Evolutionary conservation across 2,797 vertebrate genomes (phyloP).

Genomic region (Coendou prehensilis): DNA sequence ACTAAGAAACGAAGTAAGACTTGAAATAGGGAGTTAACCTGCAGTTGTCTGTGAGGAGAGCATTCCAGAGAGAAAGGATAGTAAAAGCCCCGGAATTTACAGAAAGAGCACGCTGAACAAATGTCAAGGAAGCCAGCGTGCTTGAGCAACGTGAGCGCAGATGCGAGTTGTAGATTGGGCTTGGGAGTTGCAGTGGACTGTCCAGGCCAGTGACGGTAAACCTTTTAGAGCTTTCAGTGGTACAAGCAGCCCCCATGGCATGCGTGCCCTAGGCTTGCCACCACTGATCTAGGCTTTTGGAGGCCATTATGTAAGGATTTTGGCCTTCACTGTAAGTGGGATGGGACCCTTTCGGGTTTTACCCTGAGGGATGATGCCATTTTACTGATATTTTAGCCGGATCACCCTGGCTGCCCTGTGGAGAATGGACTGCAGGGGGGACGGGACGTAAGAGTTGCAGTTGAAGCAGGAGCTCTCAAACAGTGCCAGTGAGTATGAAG

Average conservation of each 20-base stretch:
- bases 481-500: background rate
- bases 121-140: background rate
- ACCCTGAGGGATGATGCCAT: background rate
- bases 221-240: too few relatives aligned
- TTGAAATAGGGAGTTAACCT: background rate
- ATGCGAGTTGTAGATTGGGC: background rate
- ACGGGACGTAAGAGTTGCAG: background rate
- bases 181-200: background rate
- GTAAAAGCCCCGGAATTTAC: background rate
- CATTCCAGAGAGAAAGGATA: background rate
- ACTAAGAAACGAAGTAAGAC: background rate
- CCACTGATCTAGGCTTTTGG: background rate
- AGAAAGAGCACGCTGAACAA: background rate
- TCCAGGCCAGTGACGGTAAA: background rate
- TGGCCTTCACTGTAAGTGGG: background rate
- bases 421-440: background rate
- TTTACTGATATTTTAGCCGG: background rate
- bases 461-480: background rate
- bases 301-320: background rate
- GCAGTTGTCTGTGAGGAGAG: background rate
- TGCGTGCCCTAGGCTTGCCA: too few relatives aligned
- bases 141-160: background rate
- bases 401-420: background rate
- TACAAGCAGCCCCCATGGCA: too few relatives aligned
- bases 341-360: slow-evolving; percentile 35